Evolutionary conservation across 2,797 vertebrate species (phyloP).

Genomic region (Zenarchopterus dispar): DNA sequence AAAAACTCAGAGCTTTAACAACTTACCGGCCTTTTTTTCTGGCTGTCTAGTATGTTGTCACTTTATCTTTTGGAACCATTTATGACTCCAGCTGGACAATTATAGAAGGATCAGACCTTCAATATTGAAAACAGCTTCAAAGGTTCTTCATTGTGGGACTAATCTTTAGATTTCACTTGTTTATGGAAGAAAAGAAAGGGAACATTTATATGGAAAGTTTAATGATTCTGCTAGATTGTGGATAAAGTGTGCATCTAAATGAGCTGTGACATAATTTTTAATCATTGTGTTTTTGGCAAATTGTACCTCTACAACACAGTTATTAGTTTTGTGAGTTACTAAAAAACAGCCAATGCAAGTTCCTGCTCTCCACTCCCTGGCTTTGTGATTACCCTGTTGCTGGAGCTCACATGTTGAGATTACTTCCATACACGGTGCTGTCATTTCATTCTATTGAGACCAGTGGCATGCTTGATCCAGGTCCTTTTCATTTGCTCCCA

Average conservation of each 20-base stretch:
- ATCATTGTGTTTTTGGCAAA: background rate
- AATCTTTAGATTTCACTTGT: background rate
- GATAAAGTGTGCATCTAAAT: constrained; percentile 1
- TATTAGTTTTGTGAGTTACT: constrained; percentile 26
- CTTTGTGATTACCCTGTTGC: constrained; percentile 69
- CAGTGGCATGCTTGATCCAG: constrained; percentile 73
- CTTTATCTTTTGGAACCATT: background rate
- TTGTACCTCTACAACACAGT: constrained; percentile 8
- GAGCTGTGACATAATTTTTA: background rate
- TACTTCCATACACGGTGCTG: constrained; percentile 56
- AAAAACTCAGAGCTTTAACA: background rate
- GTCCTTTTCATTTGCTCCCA: constrained; percentile 77
- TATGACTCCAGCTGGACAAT: background rate
- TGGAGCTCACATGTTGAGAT: constrained; percentile 72
- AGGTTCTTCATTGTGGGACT: background rate
- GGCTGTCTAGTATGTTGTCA: background rate
- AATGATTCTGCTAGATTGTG: background rate
- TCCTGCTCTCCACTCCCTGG: constrained; percentile 30
- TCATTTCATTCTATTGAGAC: constrained; percentile 75
- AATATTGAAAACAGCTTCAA: background rate
- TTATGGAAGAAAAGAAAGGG: background rate
- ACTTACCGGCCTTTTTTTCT: background rate
- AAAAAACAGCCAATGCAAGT: constrained; percentile 45
- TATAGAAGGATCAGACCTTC: background rate
- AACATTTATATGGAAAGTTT: background rate